Percentiles rank a stretch among this genome's conserved stretches.
phyloP scores from a whole-genome alignment of 92 coral and sea anemone genomes.

The Siderastrea radians region DNA sequence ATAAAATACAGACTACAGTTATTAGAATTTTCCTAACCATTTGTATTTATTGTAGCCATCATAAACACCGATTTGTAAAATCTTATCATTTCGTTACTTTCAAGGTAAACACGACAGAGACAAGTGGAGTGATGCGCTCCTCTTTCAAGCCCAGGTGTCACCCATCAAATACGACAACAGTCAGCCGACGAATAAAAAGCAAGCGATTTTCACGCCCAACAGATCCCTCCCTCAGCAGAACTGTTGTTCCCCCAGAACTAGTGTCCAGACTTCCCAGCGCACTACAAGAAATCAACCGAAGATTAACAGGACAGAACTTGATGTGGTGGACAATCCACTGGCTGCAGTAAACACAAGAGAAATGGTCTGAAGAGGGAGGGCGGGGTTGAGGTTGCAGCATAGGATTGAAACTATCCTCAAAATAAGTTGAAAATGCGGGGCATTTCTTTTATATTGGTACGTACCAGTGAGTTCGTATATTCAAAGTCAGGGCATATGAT shows the following conservation, averaged over 20 bases:
- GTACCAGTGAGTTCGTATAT: no score
- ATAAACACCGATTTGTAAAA: no score
- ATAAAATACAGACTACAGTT: no score
- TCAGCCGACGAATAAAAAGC: constrained; percentile 1
- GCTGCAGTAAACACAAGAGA: background rate
- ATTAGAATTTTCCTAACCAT: no score
- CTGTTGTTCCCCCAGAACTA: constrained; percentile 37
- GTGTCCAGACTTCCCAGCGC: constrained; percentile 34
- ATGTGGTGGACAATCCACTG: constrained; percentile 27
- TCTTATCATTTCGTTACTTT: background rate
- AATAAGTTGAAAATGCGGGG: no score
- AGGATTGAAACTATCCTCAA: no score
- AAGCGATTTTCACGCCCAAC: background rate
- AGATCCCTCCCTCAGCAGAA: background rate
- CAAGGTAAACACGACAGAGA: constrained; percentile 1
- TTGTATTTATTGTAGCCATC: no score
- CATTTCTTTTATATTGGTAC: no score
- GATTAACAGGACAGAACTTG: background rate
- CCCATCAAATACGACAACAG: background rate
- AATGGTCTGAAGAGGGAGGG: no score
- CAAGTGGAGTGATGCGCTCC: constrained; percentile 1
- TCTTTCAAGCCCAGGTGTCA: background rate
- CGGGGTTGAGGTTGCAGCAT: no score
- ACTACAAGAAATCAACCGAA: background rate
- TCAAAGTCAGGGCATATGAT: no score